Conservation (phyloP, 2,797 vertebrate species). For the Rhabdophis nuchalis region DNA sequence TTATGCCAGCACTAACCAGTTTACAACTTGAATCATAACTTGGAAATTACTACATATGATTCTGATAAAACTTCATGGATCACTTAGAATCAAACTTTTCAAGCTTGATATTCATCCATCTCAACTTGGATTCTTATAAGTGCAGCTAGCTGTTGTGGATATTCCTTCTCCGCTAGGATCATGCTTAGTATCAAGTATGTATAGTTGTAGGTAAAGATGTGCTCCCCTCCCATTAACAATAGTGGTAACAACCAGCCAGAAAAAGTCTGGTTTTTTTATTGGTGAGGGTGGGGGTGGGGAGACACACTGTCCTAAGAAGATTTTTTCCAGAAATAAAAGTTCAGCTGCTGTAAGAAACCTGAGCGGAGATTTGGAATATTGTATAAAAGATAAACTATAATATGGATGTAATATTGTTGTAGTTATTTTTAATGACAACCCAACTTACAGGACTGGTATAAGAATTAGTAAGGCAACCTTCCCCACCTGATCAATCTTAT, state of each 20-base stretch:
- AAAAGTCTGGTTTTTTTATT: neutral
- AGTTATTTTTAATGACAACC: neutral
- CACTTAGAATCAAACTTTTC: neutral
- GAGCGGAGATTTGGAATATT: neutral
- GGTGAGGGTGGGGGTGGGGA: neutral
- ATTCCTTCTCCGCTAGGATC: neutral
- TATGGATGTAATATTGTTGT: neutral
- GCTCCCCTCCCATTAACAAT: neutral
- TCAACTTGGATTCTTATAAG: neutral
- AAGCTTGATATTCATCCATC: neutral
- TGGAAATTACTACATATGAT: neutral
- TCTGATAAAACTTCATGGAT: neutral
- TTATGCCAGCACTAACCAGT: neutral
- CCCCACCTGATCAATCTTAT: neutral
- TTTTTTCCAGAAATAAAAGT: neutral
- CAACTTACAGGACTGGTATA: neutral
- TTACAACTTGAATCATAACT: neutral
- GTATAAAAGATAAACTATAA: neutral
- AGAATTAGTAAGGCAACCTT: neutral
- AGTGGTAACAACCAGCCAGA: neutral
- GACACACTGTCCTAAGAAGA: neutral
- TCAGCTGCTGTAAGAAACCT: neutral
- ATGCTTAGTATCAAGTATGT: neutral
- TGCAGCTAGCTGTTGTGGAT: neutral
- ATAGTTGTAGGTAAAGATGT: neutral